A percentile compares a stretch with the other conserved stretches of the same genome.
Evolutionary conservation across 2,113 vertebrate genomes (phyloP).

Genomic region (Microtus richardsoni): DNA sequence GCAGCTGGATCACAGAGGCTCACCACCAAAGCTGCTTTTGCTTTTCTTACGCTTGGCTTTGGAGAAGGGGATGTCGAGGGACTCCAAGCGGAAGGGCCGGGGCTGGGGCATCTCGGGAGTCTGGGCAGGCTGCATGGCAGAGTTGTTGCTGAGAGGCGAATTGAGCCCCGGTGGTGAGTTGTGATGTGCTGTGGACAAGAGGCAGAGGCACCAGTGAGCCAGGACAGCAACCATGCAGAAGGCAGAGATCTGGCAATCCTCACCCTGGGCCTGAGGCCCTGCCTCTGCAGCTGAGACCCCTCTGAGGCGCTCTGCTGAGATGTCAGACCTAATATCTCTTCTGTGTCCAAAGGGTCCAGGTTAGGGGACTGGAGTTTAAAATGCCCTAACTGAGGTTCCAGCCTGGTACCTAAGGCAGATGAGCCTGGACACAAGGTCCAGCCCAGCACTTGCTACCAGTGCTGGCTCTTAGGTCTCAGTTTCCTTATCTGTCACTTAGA

Average conservation of each 20-base stretch:
- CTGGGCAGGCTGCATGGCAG: conserved; percentile 50
- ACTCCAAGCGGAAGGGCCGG: conserved; percentile 92
- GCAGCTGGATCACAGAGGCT: conserved; percentile 78
- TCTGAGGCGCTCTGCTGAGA: neutral
- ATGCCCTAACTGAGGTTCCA: neutral
- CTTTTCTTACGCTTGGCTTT: conserved; percentile 90
- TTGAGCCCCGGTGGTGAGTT: conserved; percentile 58
- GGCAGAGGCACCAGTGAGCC: neutral
- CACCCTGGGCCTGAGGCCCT: neutral
- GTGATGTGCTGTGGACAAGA: conserved; percentile 80
- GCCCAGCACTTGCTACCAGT: neutral
- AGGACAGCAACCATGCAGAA: neutral
- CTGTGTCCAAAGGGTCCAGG: neutral
- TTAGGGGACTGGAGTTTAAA: no score
- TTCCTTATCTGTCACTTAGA: neutral
- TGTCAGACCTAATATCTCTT: neutral
- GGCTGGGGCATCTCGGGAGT: conserved; percentile 84
- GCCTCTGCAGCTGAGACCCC: neutral
- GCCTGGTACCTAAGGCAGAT: neutral
- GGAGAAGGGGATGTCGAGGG: conserved; percentile 84
- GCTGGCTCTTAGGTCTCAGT: neutral
- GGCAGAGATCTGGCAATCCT: neutral
- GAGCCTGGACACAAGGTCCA: neutral
- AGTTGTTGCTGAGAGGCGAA: conserved; percentile 71
- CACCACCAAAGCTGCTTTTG: conserved; percentile 81